Evolutionary conservation across 2,888 invertebrate genomes (phyloP).

Genomic region (Drosophila hawaiiensis): DNA sequence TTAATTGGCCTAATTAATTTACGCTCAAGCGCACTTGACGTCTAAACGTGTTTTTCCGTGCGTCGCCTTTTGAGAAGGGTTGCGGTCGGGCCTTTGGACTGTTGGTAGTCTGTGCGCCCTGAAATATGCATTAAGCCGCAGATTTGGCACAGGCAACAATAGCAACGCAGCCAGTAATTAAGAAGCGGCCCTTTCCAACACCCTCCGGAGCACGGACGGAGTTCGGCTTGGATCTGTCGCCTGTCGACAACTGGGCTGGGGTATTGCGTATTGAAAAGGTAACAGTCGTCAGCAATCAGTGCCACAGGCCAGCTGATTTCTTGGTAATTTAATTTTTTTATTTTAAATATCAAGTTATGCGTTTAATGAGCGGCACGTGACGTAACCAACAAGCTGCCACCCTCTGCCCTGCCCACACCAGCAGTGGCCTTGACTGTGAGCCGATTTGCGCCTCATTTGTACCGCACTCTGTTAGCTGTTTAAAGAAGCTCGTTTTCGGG

Average conservation of each 20-base stretch:
- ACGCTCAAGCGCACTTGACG: slow-evolving; percentile 81
- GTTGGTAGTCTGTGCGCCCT: slow-evolving; percentile 20
- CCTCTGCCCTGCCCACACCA: background rate
- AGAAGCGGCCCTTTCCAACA: slow-evolving; percentile 18
- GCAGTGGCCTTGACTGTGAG: background rate
- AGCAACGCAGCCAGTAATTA: slow-evolving; percentile 63
- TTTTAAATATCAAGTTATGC: slow-evolving; percentile 76
- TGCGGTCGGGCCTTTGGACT: slow-evolving; percentile 35
- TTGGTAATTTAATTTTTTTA: slow-evolving; percentile 35
- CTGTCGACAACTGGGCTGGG: background rate
- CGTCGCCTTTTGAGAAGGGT: slow-evolving; percentile 56
- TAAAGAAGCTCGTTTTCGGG: background rate
- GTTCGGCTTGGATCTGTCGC: slow-evolving; percentile 1
- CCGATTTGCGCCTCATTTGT: slow-evolving; percentile 8
- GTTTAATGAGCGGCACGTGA: slow-evolving; percentile 83
- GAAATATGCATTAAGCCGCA: slow-evolving; percentile 76
- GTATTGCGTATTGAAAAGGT: slow-evolving; percentile 22
- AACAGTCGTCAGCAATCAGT: slow-evolving; percentile 48
- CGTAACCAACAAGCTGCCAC: background rate
- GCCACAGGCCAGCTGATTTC: slow-evolving; percentile 49
- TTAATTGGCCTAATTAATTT: slow-evolving; percentile 85
- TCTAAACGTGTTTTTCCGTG: slow-evolving; percentile 76
- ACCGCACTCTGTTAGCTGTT: background rate
- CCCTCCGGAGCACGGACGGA: too few relatives aligned
- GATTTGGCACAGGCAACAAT: slow-evolving; percentile 69